These are phyloP conservation scores for Drosophila trichaetosa DNA, from an alignment of 2,888 invertebrate genomes.

Conservation along the genomic window DNA sequence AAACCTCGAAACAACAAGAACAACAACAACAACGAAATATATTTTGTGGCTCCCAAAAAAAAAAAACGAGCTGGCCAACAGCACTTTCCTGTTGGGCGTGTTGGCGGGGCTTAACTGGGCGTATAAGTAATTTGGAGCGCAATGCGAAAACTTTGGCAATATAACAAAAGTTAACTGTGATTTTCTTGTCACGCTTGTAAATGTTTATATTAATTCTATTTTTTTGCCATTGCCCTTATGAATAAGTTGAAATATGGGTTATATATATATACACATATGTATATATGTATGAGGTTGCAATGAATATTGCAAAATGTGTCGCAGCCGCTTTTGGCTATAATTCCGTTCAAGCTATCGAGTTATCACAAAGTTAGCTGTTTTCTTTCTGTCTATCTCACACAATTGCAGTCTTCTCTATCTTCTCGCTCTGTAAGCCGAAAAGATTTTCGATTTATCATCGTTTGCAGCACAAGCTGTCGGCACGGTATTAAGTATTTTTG, in stretches of 20 bases:
- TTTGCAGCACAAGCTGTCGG: constrained; percentile 74
- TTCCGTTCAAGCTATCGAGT: constrained; percentile 46
- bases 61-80: constrained; percentile 1
- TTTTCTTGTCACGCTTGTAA: constrained; percentile 74
- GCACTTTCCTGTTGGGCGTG: background rate
- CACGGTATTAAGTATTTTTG: constrained; percentile 72
- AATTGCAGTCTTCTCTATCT: background rate
- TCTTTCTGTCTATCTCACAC: background rate
- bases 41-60: constrained; percentile 10
- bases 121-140: constrained; percentile 68
- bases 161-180: constrained; percentile 69
- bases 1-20: constrained; percentile 9
- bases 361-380: constrained; percentile 33
- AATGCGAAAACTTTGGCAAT: constrained; percentile 81
- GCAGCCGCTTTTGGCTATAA: constrained; percentile 38
- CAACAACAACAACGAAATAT: constrained; percentile 13
- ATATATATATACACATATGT: background rate
- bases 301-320: constrained; percentile 41
- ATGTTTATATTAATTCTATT: constrained; percentile 45
- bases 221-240: constrained; percentile 14
- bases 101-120: constrained; percentile 38
- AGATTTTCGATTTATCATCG: constrained; percentile 79
- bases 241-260: constrained; percentile 6
- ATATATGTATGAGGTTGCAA: constrained; percentile 27
- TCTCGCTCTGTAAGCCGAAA: constrained; percentile 63